Conservation (phyloP, 1,140 invertebrate species). For the Nasonia longicornis region DNA sequence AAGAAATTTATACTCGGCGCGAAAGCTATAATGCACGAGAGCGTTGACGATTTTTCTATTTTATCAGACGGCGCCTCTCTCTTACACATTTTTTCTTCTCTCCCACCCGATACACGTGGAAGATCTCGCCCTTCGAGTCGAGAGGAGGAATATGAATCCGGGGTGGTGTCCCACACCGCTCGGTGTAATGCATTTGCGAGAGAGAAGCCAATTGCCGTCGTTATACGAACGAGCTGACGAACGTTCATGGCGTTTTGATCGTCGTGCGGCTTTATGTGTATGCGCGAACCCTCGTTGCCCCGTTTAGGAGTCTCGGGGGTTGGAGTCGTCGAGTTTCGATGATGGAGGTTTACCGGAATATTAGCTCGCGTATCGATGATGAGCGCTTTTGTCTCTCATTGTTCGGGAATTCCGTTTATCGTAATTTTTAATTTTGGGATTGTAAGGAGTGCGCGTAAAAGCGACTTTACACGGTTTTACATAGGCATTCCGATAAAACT, state of each 20-base stretch:
- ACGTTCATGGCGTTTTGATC: constrained; percentile 67
- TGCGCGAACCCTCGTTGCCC: constrained; percentile 37
- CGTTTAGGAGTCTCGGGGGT: neutral
- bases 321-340: constrained; percentile 11
- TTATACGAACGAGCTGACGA: constrained; percentile 63
- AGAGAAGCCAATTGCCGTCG: constrained; percentile 63
- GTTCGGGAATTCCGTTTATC: too few relatives aligned
- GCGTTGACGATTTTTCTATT: constrained; percentile 69
- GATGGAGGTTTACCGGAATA: constrained; percentile 16
- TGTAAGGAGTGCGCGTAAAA: neutral
- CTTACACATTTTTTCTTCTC: constrained; percentile 27
- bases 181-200: constrained; percentile 66
- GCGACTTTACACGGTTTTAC: neutral
- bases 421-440: too few relatives aligned
- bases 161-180: neutral
- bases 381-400: too few relatives aligned
- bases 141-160: neutral
- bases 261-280: constrained; percentile 47
- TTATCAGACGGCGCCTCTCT: constrained; percentile 59
- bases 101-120: neutral
- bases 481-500: neutral
- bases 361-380: neutral
- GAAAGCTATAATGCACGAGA: neutral
- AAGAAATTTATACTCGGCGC: constrained; percentile 70
- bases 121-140: neutral